Percentiles rank a stretch among this genome's conserved stretches.
These are phyloP conservation scores for Ascidia mentula DNA, from an alignment of 23 tunicate genomes.

Conservation along the genomic window DNA sequence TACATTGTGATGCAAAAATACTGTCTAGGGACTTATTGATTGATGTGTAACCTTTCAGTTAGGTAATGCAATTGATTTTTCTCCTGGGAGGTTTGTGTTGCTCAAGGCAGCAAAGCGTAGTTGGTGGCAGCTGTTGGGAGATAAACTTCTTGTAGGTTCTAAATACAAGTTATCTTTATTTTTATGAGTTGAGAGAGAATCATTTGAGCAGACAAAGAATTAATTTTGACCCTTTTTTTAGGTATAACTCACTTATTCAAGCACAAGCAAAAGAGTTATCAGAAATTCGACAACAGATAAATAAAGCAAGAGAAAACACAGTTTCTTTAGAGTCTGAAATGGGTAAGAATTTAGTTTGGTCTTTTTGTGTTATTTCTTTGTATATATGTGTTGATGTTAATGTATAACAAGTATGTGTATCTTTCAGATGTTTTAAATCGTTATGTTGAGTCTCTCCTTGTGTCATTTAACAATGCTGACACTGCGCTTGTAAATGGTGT, in stretches of 20 bases:
- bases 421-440: slow-evolving; percentile 58
- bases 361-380: too few relatives aligned
- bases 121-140: background rate
- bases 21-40: background rate
- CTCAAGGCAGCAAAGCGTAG: background rate
- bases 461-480: slow-evolving; percentile 37
- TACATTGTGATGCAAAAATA: background rate
- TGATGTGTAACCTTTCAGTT: background rate
- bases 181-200: too few relatives aligned
- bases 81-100: background rate
- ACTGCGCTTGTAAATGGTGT: slow-evolving; percentile 39
- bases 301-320: slow-evolving; percentile 56
- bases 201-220: too few relatives aligned
- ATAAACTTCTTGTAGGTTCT: too few relatives aligned
- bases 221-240: too few relatives aligned
- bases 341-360: too few relatives aligned
- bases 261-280: slow-evolving; percentile 93
- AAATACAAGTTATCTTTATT: too few relatives aligned
- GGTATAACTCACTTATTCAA: slow-evolving; percentile 86
- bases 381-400: too few relatives aligned
- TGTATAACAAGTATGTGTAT: background rate
- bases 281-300: slow-evolving; percentile 42
- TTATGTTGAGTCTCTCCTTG: slow-evolving; percentile 50
- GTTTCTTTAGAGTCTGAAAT: slow-evolving; percentile 60
- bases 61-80: background rate